Evolutionary conservation across 2,888 invertebrate genomes (phyloP).

Genomic region (Mantis religiosa): DNA sequence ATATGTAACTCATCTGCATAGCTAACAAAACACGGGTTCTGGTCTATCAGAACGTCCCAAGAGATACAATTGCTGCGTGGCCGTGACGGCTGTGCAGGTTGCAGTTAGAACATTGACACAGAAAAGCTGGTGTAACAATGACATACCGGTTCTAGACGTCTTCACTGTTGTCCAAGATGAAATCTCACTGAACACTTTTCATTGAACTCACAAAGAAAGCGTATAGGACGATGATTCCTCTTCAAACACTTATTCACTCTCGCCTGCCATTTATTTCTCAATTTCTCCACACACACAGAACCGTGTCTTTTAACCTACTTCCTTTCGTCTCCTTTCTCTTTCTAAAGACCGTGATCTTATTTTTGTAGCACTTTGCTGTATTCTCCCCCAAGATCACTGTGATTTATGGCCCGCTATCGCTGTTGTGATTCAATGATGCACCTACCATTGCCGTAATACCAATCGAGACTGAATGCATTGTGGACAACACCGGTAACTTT

Average conservation of each 20-base stretch:
- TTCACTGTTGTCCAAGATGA: too few relatives aligned
- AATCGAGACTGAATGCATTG: not conserved
- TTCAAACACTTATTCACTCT: not conserved
- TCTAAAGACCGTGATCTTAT: not conserved
- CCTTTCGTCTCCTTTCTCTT: not conserved
- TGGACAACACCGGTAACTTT: not conserved
- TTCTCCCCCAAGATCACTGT: not conserved
- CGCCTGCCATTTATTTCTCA: not conserved
- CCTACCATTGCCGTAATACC: not conserved
- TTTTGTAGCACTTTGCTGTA: not conserved
- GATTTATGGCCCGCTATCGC: not conserved
- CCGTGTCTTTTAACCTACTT: slow-evolving; percentile 2
- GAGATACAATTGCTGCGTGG: too few relatives aligned
- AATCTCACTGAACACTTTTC: not conserved
- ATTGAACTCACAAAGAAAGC: not conserved
- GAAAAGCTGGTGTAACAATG: not conserved
- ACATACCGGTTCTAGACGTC: not conserved
- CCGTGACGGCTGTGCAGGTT: too few relatives aligned
- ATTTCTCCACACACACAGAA: not conserved
- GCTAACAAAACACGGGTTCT: too few relatives aligned
- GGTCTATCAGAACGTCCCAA: too few relatives aligned
- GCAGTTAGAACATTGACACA: too few relatives aligned
- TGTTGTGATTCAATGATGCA: not conserved
- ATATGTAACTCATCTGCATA: too few relatives aligned
- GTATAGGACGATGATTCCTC: not conserved